Percentiles rank a stretch among this genome's conserved stretches.
Evolutionary conservation across 2,888 invertebrate species (phyloP).

Genomic region (Fabriciana adippe): DNA sequence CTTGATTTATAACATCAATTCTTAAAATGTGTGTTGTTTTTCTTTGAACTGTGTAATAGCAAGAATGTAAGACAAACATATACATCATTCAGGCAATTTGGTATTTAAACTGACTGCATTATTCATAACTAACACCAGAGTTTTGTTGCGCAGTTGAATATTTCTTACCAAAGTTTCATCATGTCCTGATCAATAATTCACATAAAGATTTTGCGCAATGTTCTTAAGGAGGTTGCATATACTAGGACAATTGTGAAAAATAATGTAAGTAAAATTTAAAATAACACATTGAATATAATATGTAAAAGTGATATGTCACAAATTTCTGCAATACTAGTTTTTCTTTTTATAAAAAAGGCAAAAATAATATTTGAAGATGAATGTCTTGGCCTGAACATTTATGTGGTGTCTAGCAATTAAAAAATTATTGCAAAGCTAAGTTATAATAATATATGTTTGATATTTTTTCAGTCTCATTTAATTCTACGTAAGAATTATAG

Average conservation of each 20-base stretch:
- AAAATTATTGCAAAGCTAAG: background rate
- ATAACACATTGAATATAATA: no score
- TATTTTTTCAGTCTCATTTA: slow-evolving; percentile 55
- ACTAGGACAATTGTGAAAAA: slow-evolving; percentile 18
- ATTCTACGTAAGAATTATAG: slow-evolving; percentile 75
- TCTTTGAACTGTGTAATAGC: slow-evolving; percentile 29
- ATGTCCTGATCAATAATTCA: slow-evolving; percentile 52
- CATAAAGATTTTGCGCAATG: slow-evolving; percentile 45
- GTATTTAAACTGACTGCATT: slow-evolving; percentile 61
- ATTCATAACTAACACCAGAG: slow-evolving; percentile 52
- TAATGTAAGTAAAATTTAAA: background rate
- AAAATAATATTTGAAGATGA: no score
- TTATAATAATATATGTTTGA: background rate
- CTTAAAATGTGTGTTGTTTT: slow-evolving; percentile 29
- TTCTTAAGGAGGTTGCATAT: slow-evolving; percentile 30
- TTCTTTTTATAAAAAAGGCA: no score
- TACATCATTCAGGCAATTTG: slow-evolving; percentile 61
- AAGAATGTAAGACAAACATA: slow-evolving; percentile 43
- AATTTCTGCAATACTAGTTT: no score
- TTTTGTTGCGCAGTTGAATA: slow-evolving; percentile 58
- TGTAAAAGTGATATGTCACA: no score
- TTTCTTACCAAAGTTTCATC: slow-evolving; percentile 51
- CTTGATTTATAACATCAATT: no score
- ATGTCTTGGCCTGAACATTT: no score
- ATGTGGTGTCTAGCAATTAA: background rate